These are phyloP conservation scores for Xenops minutus DNA, from an alignment of 2,797 vertebrate genomes.

Conservation along the genomic window DNA sequence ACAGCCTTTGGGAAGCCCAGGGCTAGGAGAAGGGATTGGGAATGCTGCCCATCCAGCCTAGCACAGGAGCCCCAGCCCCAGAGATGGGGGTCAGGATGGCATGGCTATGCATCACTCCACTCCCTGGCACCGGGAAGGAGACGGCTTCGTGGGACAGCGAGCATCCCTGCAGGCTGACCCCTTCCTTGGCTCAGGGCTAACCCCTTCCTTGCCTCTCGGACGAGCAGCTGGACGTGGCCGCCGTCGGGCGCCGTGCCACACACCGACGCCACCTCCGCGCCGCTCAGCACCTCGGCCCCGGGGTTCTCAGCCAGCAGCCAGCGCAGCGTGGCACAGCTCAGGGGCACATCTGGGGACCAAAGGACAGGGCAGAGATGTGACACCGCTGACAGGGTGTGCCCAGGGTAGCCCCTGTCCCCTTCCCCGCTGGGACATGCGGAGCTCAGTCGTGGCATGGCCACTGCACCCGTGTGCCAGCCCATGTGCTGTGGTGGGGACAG, in stretches of 20 bases:
- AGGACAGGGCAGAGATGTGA: not conserved
- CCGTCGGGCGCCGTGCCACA: slow-evolving; percentile 76
- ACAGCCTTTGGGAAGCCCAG: not conserved
- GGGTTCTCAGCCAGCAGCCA: slow-evolving; percentile 82
- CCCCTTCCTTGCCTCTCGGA: slow-evolving; percentile 76
- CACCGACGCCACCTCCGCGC: slow-evolving; percentile 57
- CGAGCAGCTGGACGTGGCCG: slow-evolving; percentile 70
- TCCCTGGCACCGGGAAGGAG: not conserved
- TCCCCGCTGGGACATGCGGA: fast-evolving
- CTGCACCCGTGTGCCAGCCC: fast-evolving
- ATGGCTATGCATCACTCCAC: not conserved
- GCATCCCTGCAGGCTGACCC: not conserved
- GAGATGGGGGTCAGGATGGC: fast-evolving
- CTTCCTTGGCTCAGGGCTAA: not conserved
- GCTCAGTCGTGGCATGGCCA: not conserved
- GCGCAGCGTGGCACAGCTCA: slow-evolving; percentile 76
- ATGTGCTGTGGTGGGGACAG: fast-evolving
- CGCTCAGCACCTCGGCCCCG: slow-evolving; percentile 31
- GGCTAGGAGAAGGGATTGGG: fast-evolving
- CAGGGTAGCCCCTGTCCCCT: not conserved
- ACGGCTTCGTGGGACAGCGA: fast-evolving
- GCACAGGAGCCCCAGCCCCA: not conserved
- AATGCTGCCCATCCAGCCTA: not conserved
- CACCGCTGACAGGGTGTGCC: fast-evolving
- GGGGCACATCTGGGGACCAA: slow-evolving; percentile 10